These are phyloP conservation scores for Erebia ligea DNA, from an alignment of 2,888 invertebrate genomes.

Conservation along the genomic window DNA sequence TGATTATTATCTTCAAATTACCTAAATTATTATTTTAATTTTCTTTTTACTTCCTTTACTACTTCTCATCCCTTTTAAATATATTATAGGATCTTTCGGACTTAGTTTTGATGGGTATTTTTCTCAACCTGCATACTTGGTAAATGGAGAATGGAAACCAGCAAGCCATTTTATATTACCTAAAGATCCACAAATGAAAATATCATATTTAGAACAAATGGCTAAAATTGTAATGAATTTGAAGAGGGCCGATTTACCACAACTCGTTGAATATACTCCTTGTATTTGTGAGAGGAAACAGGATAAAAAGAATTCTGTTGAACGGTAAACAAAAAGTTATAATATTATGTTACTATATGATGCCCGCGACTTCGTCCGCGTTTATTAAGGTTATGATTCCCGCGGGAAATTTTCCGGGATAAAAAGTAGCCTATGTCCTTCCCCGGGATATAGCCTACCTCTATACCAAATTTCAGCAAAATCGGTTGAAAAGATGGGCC, in stretches of 20 bases:
- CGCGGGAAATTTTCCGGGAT: too few relatives aligned
- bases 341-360: too few relatives aligned
- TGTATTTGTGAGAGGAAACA: slow-evolving; percentile 53
- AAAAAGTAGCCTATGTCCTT: too few relatives aligned
- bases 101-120: slow-evolving; percentile 78
- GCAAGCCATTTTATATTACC: slow-evolving; percentile 62
- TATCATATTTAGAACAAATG: slow-evolving; percentile 64
- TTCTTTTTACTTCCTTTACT: background rate
- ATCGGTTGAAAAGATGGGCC: too few relatives aligned
- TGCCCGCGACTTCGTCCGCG: too few relatives aligned
- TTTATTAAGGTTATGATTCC: too few relatives aligned
- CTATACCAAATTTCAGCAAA: too few relatives aligned
- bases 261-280: slow-evolving; percentile 51
- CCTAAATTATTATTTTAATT: slow-evolving; percentile 3
- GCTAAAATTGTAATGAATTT: slow-evolving; percentile 57
- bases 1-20: background rate
- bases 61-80: slow-evolving; percentile 7
- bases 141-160: slow-evolving; percentile 73
- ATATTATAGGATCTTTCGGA: slow-evolving; percentile 76
- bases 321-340: background rate
- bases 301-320: background rate
- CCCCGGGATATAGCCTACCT: too few relatives aligned
- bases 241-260: slow-evolving; percentile 55
- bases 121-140: slow-evolving; percentile 81
- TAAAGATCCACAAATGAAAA: slow-evolving; percentile 62